Percentiles rank a stretch among this genome's conserved stretches.
phyloP scores from a whole-genome alignment of 2,797 vertebrate genomes.

The Euphonia xanthogaster region DNA sequence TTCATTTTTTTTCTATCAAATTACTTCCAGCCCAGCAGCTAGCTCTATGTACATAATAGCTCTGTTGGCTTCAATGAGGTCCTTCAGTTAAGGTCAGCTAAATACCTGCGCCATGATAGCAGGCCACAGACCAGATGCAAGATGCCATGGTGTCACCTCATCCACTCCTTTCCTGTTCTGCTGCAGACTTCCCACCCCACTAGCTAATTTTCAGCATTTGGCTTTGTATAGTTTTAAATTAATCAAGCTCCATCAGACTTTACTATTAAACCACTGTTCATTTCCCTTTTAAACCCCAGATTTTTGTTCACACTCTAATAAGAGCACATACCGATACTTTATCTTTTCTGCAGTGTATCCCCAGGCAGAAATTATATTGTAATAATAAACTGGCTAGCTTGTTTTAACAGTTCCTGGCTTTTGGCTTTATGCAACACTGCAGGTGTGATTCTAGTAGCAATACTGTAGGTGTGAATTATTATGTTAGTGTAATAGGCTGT shows the following conservation, averaged over 20 bases:
- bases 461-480: slow-evolving; percentile 34
- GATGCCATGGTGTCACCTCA: not conserved
- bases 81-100: not conserved
- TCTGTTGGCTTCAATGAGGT: not conserved
- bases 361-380: slow-evolving; percentile 37
- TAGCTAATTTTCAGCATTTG: slow-evolving; percentile 30
- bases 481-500: slow-evolving; percentile 28
- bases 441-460: slow-evolving; percentile 46
- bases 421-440: slow-evolving; percentile 27
- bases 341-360: slow-evolving; percentile 38
- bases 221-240: not conserved
- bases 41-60: not conserved
- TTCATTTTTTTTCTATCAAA: slow-evolving; percentile 24
- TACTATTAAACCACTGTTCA: not conserved
- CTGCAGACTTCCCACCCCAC: not conserved
- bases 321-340: slow-evolving; percentile 50
- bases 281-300: slow-evolving; percentile 37
- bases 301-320: slow-evolving; percentile 47
- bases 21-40: slow-evolving; percentile 24
- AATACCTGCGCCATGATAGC: not conserved
- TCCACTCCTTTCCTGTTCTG: not conserved
- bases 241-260: not conserved
- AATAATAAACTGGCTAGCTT: slow-evolving; percentile 49
- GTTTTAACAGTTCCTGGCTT: slow-evolving; percentile 50
- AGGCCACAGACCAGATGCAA: not conserved